Evolutionary conservation across 2,888 invertebrate species (phyloP).

Genomic region (Malacosoma neustria): DNA sequence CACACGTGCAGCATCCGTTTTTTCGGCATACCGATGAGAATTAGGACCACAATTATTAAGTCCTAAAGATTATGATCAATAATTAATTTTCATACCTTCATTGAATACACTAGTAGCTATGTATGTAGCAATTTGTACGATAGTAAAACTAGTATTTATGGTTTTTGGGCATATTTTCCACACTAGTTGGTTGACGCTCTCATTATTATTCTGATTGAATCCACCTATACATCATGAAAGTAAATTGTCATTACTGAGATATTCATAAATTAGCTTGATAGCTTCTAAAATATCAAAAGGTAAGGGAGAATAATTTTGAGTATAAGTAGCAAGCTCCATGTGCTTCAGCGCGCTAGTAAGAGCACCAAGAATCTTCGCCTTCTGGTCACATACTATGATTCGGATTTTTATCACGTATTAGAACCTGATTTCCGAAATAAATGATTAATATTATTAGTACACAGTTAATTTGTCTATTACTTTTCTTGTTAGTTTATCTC

Average conservation of each 20-base stretch:
- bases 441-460: too few relatives aligned
- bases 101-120: conserved; percentile 1
- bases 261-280: conserved; percentile 1
- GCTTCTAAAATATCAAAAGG: conserved; percentile 1
- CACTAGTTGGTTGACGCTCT: not conserved
- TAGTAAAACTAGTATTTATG: not conserved
- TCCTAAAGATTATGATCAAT: too few relatives aligned
- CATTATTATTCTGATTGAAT: conserved; percentile 4
- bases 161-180: conserved; percentile 1
- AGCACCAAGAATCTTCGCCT: too few relatives aligned
- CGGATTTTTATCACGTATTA: too few relatives aligned
- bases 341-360: too few relatives aligned
- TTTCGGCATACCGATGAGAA: conserved; percentile 3
- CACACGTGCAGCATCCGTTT: conserved; percentile 2
- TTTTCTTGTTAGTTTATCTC: too few relatives aligned
- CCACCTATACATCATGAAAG: conserved; percentile 2
- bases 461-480: too few relatives aligned
- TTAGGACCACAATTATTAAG: too few relatives aligned
- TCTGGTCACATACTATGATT: too few relatives aligned
- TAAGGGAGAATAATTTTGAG: too few relatives aligned
- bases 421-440: too few relatives aligned
- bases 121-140: conserved; percentile 2
- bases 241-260: not conserved
- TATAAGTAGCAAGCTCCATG: too few relatives aligned
- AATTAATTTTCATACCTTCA: not conserved